Evolutionary conservation across 2,797 vertebrate genomes (phyloP), one percentile per base, ranked within the genome.

Genomic region (Paratrypauchen microcephalus): DNA sequence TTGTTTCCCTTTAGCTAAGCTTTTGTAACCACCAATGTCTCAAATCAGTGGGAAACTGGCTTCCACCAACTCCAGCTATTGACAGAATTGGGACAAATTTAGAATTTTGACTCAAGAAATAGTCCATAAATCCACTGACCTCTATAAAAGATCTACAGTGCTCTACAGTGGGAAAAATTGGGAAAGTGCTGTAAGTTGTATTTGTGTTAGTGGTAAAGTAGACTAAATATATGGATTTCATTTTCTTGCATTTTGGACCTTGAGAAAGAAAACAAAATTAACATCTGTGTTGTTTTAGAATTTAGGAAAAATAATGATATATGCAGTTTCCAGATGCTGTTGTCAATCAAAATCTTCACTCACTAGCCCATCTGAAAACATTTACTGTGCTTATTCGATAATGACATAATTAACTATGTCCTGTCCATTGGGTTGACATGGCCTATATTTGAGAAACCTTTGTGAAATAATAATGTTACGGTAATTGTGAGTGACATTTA

Each of bases 221-320:
- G 19, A 48, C 19, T 48, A 48, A 48, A 48, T 48, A 19, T 18
- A 48, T 48, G 19, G 1, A 6, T 48, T 48, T 48, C 19, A 48
- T 36, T 36, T 36, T 36, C 8, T 45, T 45, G 41, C 13, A 45
- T 15, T 45, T 45, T 45, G 41, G 41, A 45, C 3, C 3, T 45
- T 45, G 41, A 45, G 41, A 16, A 16, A 45, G 41, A 45, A 45
- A 45, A 45, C 41, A 45, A 16, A n/a, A n/a, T 7, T 6, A 52
- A 52, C 18, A 54, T 78, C 12, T 15, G 41, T 79, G 71, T 72
- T 78, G 30, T 79, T 83, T 52, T n/a, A 21, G 19, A 52, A n/a
- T 9, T 21, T 52, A 0, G 11, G 11, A 13, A 23, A 4, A 55
- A 55, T 23, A 55, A 55, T 55, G 52, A 32, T 18, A 36, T 19